These are phyloP conservation scores for Drosophila varians DNA, from an alignment of 1,140 invertebrate genomes.

Conservation along the genomic window DNA sequence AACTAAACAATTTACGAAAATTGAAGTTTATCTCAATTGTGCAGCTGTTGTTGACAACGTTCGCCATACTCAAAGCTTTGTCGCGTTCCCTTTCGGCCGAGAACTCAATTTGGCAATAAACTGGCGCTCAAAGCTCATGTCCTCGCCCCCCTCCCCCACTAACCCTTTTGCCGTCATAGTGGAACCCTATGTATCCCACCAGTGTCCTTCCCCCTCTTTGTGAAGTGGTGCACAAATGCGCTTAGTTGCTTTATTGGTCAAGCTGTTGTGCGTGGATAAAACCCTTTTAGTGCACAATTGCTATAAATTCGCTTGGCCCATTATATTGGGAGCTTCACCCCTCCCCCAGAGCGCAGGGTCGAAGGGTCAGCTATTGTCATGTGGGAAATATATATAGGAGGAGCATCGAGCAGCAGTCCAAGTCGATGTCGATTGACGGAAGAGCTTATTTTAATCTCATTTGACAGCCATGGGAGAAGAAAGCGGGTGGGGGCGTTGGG, in stretches of 20 bases:
- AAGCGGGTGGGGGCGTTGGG: constrained; percentile 9
- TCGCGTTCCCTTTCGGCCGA: constrained; percentile 38
- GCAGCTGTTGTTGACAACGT: constrained; percentile 80
- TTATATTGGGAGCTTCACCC: constrained; percentile 53
- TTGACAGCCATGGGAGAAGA: constrained; percentile 56
- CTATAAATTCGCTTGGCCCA: constrained; percentile 77
- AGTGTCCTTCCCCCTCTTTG: constrained; percentile 17
- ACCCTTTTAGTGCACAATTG: constrained; percentile 82
- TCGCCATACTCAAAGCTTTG: constrained; percentile 68
- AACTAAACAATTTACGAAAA: constrained; percentile 83
- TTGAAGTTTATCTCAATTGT: constrained; percentile 82
- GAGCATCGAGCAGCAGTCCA: constrained; percentile 16
- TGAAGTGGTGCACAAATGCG: constrained; percentile 74
- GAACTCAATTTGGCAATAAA: constrained; percentile 82
- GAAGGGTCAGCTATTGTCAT: constrained; percentile 50
- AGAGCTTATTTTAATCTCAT: constrained; percentile 82
- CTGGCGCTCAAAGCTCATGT: constrained; percentile 55
- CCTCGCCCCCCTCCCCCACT: constrained; percentile 9
- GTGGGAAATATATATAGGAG: constrained; percentile 44
- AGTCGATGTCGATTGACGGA: constrained; percentile 78
- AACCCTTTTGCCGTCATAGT: background rate
- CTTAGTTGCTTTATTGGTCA: constrained; percentile 82
- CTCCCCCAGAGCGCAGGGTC: no score
- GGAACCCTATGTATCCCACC: constrained; percentile 17
- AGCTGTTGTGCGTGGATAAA: constrained; percentile 82